Percentiles rank a stretch among this genome's conserved stretches.
These are phyloP conservation scores for Tromatobia lineatoria DNA, from an alignment of 2,888 invertebrate species.

Conservation along the genomic window DNA sequence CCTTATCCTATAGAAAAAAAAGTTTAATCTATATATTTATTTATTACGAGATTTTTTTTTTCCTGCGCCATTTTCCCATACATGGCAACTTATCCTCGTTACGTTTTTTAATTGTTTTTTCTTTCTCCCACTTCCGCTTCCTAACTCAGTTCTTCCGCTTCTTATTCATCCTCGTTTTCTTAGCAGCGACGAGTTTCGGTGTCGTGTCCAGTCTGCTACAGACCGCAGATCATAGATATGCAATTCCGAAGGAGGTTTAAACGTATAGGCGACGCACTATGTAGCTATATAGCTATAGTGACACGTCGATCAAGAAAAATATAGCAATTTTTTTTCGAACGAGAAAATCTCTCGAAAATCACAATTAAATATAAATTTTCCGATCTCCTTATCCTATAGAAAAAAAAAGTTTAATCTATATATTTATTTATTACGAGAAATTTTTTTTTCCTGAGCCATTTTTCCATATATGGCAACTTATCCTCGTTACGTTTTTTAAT, in stretches of 20 bases:
- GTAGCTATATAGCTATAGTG: constrained; percentile 25
- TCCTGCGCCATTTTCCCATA: neutral
- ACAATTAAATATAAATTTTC: too few relatives aligned
- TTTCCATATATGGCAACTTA: neutral
- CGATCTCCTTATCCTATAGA: too few relatives aligned
- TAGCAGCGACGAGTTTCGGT: constrained; percentile 10
- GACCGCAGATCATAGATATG: constrained; percentile 36
- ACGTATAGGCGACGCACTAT: constrained; percentile 1
- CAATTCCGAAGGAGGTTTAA: constrained; percentile 40
- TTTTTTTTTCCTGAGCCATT: neutral
- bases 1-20: too few relatives aligned
- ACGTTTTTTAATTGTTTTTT: neutral
- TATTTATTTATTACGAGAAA: neutral
- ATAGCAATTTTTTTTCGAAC: constrained; percentile 71
- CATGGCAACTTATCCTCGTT: neutral
- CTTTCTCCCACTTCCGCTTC: neutral
- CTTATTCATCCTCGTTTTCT: neutral
- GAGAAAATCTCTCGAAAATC: constrained; percentile 79
- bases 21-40: neutral
- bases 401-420: neutral
- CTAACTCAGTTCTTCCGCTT: neutral
- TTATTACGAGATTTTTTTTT: neutral
- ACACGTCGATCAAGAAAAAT: constrained; percentile 64
- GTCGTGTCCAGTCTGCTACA: neutral
- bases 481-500: neutral